Percentiles rank a stretch among this genome's conserved stretches.
Evolutionary conservation across 2,797 vertebrate genomes (phyloP).

Genomic region (Karalla daura): DNA sequence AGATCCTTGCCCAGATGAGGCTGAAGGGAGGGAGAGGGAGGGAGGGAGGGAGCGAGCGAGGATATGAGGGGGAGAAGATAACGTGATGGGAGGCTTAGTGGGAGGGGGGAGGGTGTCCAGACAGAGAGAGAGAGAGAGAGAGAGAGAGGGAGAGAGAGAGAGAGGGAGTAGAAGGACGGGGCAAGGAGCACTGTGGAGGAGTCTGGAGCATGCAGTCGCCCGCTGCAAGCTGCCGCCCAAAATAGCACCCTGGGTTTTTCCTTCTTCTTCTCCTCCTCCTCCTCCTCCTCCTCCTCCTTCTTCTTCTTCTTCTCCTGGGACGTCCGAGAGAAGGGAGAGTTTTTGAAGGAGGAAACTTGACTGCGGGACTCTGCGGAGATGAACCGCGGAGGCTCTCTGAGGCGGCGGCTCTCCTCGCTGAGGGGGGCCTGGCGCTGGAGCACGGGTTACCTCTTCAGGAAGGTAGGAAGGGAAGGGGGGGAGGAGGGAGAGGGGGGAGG

Average conservation of each 20-base stretch:
- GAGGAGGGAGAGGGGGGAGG: background rate
- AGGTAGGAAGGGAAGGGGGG: constrained; percentile 69
- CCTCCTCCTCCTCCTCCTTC: background rate
- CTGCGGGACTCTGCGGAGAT: constrained; percentile 68
- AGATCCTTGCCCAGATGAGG: constrained; percentile 57
- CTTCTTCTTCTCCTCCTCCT: constrained; percentile 1
- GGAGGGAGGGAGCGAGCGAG: constrained; percentile 50
- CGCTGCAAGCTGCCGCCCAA: constrained; percentile 67
- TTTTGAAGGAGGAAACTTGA: constrained; percentile 50
- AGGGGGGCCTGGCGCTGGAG: constrained; percentile 87
- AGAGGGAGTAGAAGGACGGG: constrained; percentile 48
- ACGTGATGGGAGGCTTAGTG: constrained; percentile 54
- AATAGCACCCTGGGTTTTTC: constrained; percentile 69
- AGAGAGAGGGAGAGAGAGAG: constrained; percentile 41
- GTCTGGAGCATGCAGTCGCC: constrained; percentile 69
- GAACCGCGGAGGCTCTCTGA: constrained; percentile 81
- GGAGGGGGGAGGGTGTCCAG: constrained; percentile 31
- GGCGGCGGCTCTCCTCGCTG: constrained; percentile 83
- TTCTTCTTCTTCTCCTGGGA: constrained; percentile 8
- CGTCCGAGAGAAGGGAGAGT: constrained; percentile 58
- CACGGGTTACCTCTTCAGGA: constrained; percentile 85
- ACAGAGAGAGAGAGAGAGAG: constrained; percentile 9
- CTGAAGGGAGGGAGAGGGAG: constrained; percentile 11
- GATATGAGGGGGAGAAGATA: constrained; percentile 60
- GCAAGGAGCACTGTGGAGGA: constrained; percentile 49